Conservation (phyloP, 2,113 vertebrate species). For the Garra rufa region DNA sequence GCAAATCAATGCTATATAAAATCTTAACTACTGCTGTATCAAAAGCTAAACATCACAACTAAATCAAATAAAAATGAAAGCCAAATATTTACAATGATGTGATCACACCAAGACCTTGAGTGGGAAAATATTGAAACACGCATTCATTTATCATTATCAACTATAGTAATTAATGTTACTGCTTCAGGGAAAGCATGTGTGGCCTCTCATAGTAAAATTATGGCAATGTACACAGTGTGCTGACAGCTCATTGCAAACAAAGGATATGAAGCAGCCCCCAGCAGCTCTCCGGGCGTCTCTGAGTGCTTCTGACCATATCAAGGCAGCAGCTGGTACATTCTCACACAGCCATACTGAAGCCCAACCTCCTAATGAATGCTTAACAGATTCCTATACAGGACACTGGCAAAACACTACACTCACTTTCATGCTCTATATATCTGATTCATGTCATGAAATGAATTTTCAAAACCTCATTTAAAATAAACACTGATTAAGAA, state of each 20-base stretch:
- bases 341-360: conserved; percentile 59
- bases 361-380: conserved; percentile 52
- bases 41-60: neutral
- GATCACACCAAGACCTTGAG: neutral
- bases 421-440: neutral
- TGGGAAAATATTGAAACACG: neutral
- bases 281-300: conserved; percentile 43
- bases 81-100: neutral
- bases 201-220: conserved; percentile 7
- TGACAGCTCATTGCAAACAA: conserved; percentile 50
- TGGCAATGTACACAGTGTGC: conserved; percentile 18
- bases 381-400: conserved; percentile 56
- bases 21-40: neutral
- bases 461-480: neutral
- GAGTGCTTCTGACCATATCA: conserved; percentile 65
- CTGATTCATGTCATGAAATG: neutral
- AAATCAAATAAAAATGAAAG: neutral
- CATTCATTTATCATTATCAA: neutral
- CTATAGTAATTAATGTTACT: neutral
- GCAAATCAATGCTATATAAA: neutral
- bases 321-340: conserved; percentile 71
- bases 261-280: conserved; percentile 55
- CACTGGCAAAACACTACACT: neutral
- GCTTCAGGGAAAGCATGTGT: conserved; percentile 7
- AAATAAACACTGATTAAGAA: neutral